Base-by-base conservation (phyloP, 2,888 invertebrate genomes). In the Lycia hirtaria region DNA sequence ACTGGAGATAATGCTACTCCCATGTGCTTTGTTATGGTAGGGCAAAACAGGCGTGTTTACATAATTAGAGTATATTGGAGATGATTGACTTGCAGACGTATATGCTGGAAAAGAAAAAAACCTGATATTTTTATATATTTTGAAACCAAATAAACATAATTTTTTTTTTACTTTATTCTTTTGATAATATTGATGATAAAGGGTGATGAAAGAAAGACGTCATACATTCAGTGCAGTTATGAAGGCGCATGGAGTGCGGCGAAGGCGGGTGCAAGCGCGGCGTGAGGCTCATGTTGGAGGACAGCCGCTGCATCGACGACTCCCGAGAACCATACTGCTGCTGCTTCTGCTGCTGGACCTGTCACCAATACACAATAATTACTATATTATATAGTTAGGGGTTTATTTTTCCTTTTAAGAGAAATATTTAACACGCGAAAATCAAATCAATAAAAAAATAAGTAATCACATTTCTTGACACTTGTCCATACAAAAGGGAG, bases 21-120 rank as follows among this genome's bases (percentile, higher is more conserved):
- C 92, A 70, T 94, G 93, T 40, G 91, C 83, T 66, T 94, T 90
- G 68, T 92, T 93, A 75, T 93, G 93, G 58, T 93, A 94, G 1
- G 94, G 91, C 65, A 94, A 88, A 12, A 90, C 93, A 20, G 93
- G 88, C 19, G 93, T 86, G 71, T 79, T 90, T 40, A 92, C 84
- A 66, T 90, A 92, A 64, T 92, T 92, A 7, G 92, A 92, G 68
- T 92, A 92, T 63, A 92, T 92, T 24, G 91, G 91, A 1, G 92
- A 88, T 1, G 92, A 84, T 56, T 88, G 89, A 59, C 87, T 87
- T 47, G 80, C 82, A 38, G 85, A 78, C 35, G 87, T 80, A 58
- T 87, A 92, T 4, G 88, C 91, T 92, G 75, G 17, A 86, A 85
- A 37, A 45, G 19, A 51, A 33, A 41, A 20, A 19, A 37, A 37